These are phyloP conservation scores for Eumacrocentrus americanus DNA, from an alignment of 2,888 invertebrate genomes.

Conservation along the genomic window DNA sequence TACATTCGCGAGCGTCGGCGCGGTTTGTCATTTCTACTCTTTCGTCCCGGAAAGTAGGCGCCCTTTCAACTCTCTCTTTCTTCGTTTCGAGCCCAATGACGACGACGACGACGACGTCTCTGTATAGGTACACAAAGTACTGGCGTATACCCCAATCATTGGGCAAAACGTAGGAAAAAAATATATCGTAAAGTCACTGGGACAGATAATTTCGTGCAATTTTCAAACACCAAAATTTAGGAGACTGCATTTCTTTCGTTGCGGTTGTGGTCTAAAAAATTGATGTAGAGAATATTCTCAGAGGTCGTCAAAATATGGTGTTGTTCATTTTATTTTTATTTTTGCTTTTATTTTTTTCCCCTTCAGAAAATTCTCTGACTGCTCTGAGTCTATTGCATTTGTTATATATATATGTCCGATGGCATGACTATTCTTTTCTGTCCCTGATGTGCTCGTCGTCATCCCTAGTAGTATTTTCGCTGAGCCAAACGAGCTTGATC, in stretches of 20 bases:
- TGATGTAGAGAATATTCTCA: background rate
- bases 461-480: constrained; percentile 22
- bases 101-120: too few species aligned
- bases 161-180: constrained; percentile 12
- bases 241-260: background rate
- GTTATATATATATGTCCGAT: background rate
- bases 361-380: background rate
- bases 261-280: background rate
- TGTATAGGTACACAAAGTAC: constrained; percentile 19
- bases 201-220: constrained; percentile 44
- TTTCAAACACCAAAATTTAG: constrained; percentile 28
- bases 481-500: constrained; percentile 26
- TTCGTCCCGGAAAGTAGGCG: background rate
- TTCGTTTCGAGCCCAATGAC: constrained; percentile 8
- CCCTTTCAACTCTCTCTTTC: constrained; percentile 8
- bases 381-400: background rate
- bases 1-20: constrained; percentile 41
- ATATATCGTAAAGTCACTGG: constrained; percentile 32
- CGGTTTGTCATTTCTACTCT: constrained; percentile 53
- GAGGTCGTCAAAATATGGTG: too few species aligned
- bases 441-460: background rate
- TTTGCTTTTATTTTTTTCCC: background rate
- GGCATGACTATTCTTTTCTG: background rate
- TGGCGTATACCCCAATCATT: background rate
- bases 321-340: background rate